Base-by-base conservation (phyloP, 2,888 invertebrate species). In the Coelopa pilipes region DNA sequence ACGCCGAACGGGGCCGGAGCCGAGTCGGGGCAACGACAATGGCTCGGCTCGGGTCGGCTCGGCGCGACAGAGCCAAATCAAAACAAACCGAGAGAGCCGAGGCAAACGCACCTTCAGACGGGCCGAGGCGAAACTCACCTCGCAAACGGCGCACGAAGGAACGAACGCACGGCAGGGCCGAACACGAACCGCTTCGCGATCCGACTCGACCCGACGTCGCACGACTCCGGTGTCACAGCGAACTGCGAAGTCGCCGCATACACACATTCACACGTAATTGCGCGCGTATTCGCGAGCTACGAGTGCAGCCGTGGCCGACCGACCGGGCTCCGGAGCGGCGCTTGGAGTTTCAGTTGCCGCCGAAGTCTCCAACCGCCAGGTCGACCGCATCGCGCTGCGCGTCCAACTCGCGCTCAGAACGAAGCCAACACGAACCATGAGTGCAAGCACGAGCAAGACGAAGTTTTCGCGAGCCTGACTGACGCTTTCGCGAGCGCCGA, bases 301-400 rank as follows among this genome's bases (percentile, higher is more conserved):
- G 34, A 62, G 34, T 34, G 34, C 34, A 34, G 7, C 34, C 4
- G 7, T 7, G 34, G 34, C 34, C 34, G 34, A 34, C 34, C 34
- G 34, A 7, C 34, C 34, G 34, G 34, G 10, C 53, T 53, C n/a
- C n/a, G 53, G 53, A 24, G 34, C 34, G 17, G 21, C 46, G 46
- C 46, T 21, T 69, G 75, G 72, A 76, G 75, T 74, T 72, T 78
- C 70, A 79, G 80, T 80, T 77, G 77, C 76, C 76, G 76, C 76
- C 78, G 80, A 76, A 79, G 78, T 78, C 78, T 79, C 50, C 76
- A 79, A 78, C 73, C 75, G 76, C 72, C 34, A 76, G 76, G 78
- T 71, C 72, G 77, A 75, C 70, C 57, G 73, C 46, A 47, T 45
- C 47, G 65, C 55, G 53, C 7, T 21, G 11, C 65, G 65, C 19